These are phyloP conservation scores for Erpetoichthys calabaricus DNA, from an alignment of 2,797 vertebrate genomes.

Conservation along the genomic window DNA sequence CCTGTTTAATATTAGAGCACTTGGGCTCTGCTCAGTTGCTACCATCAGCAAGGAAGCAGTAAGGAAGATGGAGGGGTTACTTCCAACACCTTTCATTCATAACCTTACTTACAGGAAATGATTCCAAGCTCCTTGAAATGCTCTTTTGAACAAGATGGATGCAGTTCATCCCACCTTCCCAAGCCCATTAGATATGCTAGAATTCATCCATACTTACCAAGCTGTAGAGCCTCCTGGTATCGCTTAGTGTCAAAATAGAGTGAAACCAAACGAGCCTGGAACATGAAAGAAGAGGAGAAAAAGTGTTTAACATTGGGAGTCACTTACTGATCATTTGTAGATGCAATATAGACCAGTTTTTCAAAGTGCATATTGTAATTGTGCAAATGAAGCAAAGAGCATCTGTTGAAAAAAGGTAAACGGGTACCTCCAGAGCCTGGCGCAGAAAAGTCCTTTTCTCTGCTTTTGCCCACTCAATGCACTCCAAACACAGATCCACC, in stretches of 20 bases:
- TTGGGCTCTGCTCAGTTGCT: too few species aligned
- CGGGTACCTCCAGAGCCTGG: constrained; percentile 84
- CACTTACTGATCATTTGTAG: not conserved
- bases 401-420: constrained; percentile 6
- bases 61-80: too few species aligned
- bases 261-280: constrained; percentile 85
- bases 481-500: constrained; percentile 92
- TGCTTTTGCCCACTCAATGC: constrained; percentile 94
- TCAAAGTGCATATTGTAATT: not conserved
- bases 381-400: not conserved
- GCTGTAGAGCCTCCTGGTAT: constrained; percentile 87
- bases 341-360: too few species aligned
- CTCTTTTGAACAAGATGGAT: too few species aligned
- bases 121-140: too few species aligned
- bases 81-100: too few species aligned
- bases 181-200: too few species aligned
- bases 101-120: too few species aligned
- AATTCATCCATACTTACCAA: constrained; percentile 55
- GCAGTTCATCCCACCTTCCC: too few species aligned
- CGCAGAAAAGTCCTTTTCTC: constrained; percentile 96
- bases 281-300: not conserved
- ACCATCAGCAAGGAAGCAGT: too few species aligned
- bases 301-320: not conserved
- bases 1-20: too few species aligned
- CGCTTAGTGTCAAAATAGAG: constrained; percentile 95